Evolutionary conservation across 2,888 invertebrate species (phyloP).

Genomic region (Hyppa rectilinea): DNA sequence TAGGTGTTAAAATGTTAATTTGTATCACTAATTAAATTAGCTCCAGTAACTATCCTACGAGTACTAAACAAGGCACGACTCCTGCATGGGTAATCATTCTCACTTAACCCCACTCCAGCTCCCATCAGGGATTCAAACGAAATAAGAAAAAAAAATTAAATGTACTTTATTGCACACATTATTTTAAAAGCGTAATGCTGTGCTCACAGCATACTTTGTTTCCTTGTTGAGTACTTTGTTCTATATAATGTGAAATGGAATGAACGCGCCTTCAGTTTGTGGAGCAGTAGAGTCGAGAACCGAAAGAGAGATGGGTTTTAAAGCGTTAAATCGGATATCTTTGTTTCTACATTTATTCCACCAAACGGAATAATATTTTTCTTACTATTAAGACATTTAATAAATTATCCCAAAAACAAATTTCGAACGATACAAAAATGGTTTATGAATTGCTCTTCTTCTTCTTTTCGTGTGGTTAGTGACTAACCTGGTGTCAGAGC

Average conservation of each 20-base stretch:
- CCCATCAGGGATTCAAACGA: slow-evolving; percentile 68
- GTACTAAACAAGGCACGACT: slow-evolving; percentile 56
- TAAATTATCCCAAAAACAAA: too few relatives aligned
- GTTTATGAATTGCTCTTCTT: too few relatives aligned
- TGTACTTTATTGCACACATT: slow-evolving; percentile 57
- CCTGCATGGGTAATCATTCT: slow-evolving; percentile 72
- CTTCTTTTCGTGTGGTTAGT: too few relatives aligned
- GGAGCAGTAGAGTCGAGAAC: background rate
- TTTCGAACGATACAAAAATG: too few relatives aligned
- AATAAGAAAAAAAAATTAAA: slow-evolving; percentile 61
- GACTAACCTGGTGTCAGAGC: too few relatives aligned
- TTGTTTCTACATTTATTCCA: too few relatives aligned
- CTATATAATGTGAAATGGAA: slow-evolving; percentile 29
- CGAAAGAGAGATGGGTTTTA: background rate
- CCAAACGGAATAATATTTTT: too few relatives aligned
- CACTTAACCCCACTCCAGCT: slow-evolving; percentile 71
- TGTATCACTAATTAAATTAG: slow-evolving; percentile 18
- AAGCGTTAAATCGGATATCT: background rate
- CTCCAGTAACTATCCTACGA: slow-evolving; percentile 36
- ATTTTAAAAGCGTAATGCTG: slow-evolving; percentile 61
- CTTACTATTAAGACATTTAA: too few relatives aligned
- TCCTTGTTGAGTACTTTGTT: slow-evolving; percentile 29
- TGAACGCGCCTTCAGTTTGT: slow-evolving; percentile 16
- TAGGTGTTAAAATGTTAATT: background rate
- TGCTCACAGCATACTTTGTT: slow-evolving; percentile 26